Percentiles rank a stretch among this genome's conserved stretches.
These are phyloP conservation scores for Apis mellifera DNA, from an alignment of 1,140 invertebrate genomes.

Conservation along the genomic window Amel_HAv3.1 CM009936.2:5023001-5023500, in stretches of 20 bases:
- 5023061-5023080: not conserved
- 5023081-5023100: not conserved
- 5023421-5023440: not conserved
- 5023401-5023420: not conserved
- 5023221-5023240: too few species aligned
- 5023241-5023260: too few species aligned
- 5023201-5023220: too few species aligned
- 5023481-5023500: not conserved
- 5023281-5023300: not conserved
- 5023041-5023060: not conserved
- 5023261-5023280: too few species aligned
- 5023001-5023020: constrained; percentile 26
- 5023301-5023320: not conserved
- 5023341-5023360: not conserved
- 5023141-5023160: too few species aligned
- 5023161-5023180: too few species aligned
- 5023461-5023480: not conserved
- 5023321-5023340: not conserved
- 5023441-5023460: not conserved
- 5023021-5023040: not conserved
- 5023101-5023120: not conserved
- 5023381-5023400: not conserved
- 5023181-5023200: too few species aligned
- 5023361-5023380: not conserved
- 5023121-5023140: not conserved